Evolutionary conservation across 1,140 invertebrate species (phyloP), one percentile per base, ranked within the genome.

Genomic region (Harpegnathos saltator): DNA sequence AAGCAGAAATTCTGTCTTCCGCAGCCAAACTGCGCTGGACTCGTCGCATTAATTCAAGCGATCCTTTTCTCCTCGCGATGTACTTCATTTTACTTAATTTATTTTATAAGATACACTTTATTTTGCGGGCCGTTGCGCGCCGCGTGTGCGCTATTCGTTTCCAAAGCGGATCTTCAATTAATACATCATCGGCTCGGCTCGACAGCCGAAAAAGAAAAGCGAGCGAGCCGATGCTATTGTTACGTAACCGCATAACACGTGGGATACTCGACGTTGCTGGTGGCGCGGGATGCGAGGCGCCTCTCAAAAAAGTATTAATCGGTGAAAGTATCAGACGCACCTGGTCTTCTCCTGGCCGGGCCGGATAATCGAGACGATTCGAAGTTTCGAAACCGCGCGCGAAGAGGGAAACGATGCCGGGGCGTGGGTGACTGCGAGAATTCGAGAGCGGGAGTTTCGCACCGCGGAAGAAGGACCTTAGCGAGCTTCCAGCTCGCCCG

Each of bases 331-430:
- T 71, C 75, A 38, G 19, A 38, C 11, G 22, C 52, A 69, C 50
- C 62, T 58, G 74, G 38, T 44, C 4, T 44, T 14, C 22, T n/a
- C n/a, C n/a, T n/a, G n/a, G 12, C 11, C 63, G 33, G 26, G 17
- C 17, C 48, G 29, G 65, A 58, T 69, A 58, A 69, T 58, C 33
- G 63, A 19, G 44, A 56, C 26, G 26, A 38, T 80, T 85, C 63
- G 14, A 22, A 69, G 59, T 84, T 85, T 81, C 85, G 68, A 85
- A 85, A 85, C 29, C 59, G 19, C 15, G 17, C 3, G 50, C 58
- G 50, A 74, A 74, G 56, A 69, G 72, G 26, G 56, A 61, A 38
- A 29, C n/a, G n/a, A n/a, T 50, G 50, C 33, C 22, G 11, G 24
- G 1, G 29, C 5, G 86, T 87, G 81, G 84, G 81, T 62, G 65